These are phyloP conservation scores for Drosophila phalerata DNA, from an alignment of 2,888 invertebrate genomes.

Conservation along the genomic window DNA sequence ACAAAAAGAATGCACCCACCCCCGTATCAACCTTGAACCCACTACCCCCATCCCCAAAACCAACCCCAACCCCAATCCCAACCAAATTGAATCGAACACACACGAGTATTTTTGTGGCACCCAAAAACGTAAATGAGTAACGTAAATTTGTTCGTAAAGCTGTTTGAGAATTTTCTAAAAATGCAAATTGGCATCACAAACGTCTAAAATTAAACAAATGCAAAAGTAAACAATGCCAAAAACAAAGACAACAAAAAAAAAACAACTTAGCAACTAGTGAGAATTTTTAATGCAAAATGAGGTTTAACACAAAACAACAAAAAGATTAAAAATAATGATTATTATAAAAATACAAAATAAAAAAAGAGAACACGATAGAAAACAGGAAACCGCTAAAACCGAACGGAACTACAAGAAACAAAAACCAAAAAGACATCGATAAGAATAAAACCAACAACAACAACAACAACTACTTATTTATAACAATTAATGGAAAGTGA, in stretches of 20 bases:
- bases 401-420: slow-evolving; percentile 34
- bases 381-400: slow-evolving; percentile 30
- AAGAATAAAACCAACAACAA: slow-evolving; percentile 35
- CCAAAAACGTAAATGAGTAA: slow-evolving; percentile 40
- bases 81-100: no score
- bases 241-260: slow-evolving; percentile 26
- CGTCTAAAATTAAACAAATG: slow-evolving; percentile 54
- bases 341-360: slow-evolving; percentile 23
- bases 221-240: slow-evolving; percentile 38
- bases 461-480: slow-evolving; percentile 53
- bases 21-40: slow-evolving; percentile 15
- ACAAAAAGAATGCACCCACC: slow-evolving; percentile 32
- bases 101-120: slow-evolving; percentile 64
- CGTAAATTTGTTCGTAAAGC: slow-evolving; percentile 57
- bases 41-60: neutral
- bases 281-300: slow-evolving; percentile 61
- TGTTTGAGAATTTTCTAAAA: slow-evolving; percentile 68
- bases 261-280: slow-evolving; percentile 56
- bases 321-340: slow-evolving; percentile 23
- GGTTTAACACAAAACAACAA: slow-evolving; percentile 34
- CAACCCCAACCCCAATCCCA: no score
- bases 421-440: slow-evolving; percentile 43
- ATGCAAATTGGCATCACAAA: slow-evolving; percentile 57
- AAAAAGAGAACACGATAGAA: slow-evolving; percentile 30
- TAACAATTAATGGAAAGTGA: slow-evolving; percentile 60